Conservation (phyloP, 2,888 invertebrate genomes). For the Lycia hirtaria region DNA sequence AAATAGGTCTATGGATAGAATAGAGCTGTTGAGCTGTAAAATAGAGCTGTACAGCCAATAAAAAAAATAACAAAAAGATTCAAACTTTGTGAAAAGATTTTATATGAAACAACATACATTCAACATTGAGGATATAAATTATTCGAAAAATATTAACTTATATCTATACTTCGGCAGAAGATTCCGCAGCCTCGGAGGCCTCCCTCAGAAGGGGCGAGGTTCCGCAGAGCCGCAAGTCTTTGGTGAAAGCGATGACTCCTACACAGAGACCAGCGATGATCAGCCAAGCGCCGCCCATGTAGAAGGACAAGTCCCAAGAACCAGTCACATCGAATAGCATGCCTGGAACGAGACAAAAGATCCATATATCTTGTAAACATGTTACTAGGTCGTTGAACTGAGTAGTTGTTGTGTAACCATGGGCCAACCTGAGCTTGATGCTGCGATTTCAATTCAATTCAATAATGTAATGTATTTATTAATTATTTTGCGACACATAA, state of each 20-base stretch:
- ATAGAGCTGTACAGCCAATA: no score
- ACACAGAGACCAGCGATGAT: conserved; percentile 67
- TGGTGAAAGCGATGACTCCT: conserved; percentile 69
- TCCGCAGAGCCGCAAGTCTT: conserved; percentile 67
- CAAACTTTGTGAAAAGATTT: background rate
- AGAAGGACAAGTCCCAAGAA: conserved; percentile 74
- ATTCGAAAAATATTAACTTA: conserved; percentile 4
- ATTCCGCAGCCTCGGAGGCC: conserved; percentile 31
- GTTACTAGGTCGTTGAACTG: background rate
- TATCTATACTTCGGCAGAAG: background rate
- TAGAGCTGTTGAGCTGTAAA: no score
- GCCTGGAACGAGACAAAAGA: conserved; percentile 56
- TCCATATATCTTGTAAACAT: no score
- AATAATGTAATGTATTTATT: no score
- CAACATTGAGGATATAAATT: background rate
- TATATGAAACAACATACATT: conserved; percentile 1
- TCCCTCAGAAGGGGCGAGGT: conserved; percentile 55
- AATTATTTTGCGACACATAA: no score
- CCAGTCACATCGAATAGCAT: conserved; percentile 68
- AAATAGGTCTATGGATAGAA: no score
- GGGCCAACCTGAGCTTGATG: no score
- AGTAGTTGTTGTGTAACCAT: no score
- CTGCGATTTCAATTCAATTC: no score
- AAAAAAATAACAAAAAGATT: no score
- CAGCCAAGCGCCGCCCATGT: conserved; percentile 71